Conservation (phyloP, 2,888 invertebrate genomes). For the Acanthosepion lycidas region DNA sequence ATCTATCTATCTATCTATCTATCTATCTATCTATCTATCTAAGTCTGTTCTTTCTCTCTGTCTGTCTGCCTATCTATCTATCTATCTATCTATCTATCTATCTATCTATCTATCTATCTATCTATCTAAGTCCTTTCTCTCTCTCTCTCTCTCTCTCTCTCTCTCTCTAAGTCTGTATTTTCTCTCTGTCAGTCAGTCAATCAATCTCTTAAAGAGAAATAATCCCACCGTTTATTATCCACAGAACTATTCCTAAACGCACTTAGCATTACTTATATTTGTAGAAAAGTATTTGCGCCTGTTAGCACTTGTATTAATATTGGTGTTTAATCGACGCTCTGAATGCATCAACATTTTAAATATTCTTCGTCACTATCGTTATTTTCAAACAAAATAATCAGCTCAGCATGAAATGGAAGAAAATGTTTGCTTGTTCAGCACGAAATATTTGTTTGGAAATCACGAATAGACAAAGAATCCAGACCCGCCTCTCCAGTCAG, state of each 20-base stretch:
- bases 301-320: not conserved
- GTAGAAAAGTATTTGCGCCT: not conserved
- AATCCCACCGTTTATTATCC: not conserved
- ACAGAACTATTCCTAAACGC: not conserved
- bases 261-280: not conserved
- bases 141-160: no score
- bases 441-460: not conserved
- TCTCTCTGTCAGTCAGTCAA: not conserved
- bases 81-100: no score
- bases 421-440: not conserved
- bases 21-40: not conserved
- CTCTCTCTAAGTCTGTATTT: not conserved
- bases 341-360: not conserved
- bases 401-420: not conserved
- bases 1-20: not conserved
- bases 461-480: not conserved
- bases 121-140: not conserved
- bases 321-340: not conserved
- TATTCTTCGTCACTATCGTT: not conserved
- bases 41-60: no score
- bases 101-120: not conserved
- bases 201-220: not conserved
- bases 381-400: not conserved
- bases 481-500: not conserved
- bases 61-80: not conserved